These are phyloP conservation scores for Augochlora pura DNA, from an alignment of 1,140 invertebrate species.

Conservation along the genomic window DNA sequence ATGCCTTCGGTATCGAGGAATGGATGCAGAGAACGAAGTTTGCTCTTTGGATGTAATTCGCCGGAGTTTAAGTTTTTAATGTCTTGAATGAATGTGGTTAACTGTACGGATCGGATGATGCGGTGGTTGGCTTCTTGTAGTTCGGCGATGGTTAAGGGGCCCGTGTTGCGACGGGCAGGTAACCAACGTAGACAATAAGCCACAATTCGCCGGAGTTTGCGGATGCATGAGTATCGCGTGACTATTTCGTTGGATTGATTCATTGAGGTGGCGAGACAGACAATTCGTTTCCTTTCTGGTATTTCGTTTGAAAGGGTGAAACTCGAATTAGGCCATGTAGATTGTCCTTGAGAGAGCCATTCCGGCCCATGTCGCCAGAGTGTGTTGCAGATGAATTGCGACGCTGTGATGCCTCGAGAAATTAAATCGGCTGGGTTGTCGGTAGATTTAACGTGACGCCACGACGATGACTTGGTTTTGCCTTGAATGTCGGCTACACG, in stretches of 20 bases:
- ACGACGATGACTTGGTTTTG: slow-evolving; percentile 43
- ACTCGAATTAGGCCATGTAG: not conserved
- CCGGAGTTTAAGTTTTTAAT: no score
- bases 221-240: slow-evolving; percentile 8
- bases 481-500: slow-evolving; percentile 72
- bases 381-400: not conserved
- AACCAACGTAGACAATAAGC: slow-evolving; percentile 29
- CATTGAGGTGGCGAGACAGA: not conserved
- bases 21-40: no score
- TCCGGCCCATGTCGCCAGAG: not conserved
- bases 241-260: not conserved
- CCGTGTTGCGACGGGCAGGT: not conserved
- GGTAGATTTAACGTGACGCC: slow-evolving; percentile 67
- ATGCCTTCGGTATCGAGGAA: no score
- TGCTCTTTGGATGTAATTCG: no score
- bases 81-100: no score
- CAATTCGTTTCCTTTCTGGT: not conserved
- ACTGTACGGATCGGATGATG: not conserved
- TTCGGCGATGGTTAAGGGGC: not conserved
- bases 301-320: not conserved
- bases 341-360: not conserved
- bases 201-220: not conserved
- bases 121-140: not conserved
- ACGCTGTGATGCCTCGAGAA: slow-evolving; percentile 60
- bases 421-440: slow-evolving; percentile 76